phyloP scores from a whole-genome alignment of 2,113 vertebrate genomes.

The Zingel zingel region DNA sequence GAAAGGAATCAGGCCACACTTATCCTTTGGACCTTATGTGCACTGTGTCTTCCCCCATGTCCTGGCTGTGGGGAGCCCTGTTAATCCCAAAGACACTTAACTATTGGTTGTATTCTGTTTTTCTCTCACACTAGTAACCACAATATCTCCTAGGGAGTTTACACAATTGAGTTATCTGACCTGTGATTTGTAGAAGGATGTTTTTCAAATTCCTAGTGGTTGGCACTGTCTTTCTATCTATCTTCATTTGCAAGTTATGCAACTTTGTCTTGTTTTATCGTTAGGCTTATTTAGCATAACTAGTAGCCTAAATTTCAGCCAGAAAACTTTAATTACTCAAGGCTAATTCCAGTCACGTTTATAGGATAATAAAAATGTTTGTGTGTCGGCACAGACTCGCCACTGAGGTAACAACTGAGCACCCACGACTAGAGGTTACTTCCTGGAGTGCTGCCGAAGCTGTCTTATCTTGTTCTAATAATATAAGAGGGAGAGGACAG shows the following conservation, averaged over 20 bases:
- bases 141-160: background rate
- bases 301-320: background rate
- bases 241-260: background rate
- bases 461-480: conserved; percentile 53
- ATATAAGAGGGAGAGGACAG: conserved; percentile 38
- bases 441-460: conserved; percentile 15
- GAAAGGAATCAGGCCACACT: conserved; percentile 8
- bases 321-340: background rate
- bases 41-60: background rate
- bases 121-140: background rate
- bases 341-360: background rate
- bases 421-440: background rate
- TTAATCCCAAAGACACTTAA: conserved; percentile 11
- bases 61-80: background rate
- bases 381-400: background rate
- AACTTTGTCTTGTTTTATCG: background rate
- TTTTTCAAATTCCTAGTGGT: background rate
- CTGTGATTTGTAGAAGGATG: background rate
- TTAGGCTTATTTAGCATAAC: background rate
- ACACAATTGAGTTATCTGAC: conserved; percentile 13
- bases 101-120: background rate
- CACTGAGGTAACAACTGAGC: background rate
- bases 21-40: conserved; percentile 31
- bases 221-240: background rate
- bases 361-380: background rate